Base-by-base conservation (phyloP, 1,140 invertebrate genomes). In the Drosophila lacteicornis region DNA sequence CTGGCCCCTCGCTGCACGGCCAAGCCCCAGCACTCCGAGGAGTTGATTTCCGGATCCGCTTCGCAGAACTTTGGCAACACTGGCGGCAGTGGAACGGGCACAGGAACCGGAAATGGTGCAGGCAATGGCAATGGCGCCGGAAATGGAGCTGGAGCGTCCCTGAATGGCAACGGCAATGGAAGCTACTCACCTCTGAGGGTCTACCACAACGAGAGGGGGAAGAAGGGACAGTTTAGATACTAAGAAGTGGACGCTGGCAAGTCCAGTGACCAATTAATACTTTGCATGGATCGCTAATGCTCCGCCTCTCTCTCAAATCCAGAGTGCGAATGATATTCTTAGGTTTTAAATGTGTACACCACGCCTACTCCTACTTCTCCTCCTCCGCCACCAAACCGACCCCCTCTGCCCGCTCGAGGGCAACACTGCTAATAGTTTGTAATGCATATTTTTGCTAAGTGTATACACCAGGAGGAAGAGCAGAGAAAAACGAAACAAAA, bases 201-300 rank as follows among this genome's bases (percentile, higher is more conserved):
- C 3, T 96, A 96, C 80, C 96, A 96, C 92, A 96, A 96, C 82
- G 95, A 96, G 79, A 94, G 95, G 88, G 96, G 95, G 58, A 94
- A 94, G 90, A 96, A 96, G 92, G 96, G 96, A 69, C 95, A 97
- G 91, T 96, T 96, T 93, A 95, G 96, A 91, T 97, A 96, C 92
- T 97, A 93, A 95, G 81, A 46, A 27, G 7, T 33, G 17, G 58
- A 22, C 40, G 22, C 36, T 75, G 45, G 12, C 17, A 19, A 17
- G 63, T 38, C 36, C 42, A 75, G 46, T 47, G 27, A 62, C 13
- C 27, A 33, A 47, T 58, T 53, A 45, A 51, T 12, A 22, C 30
- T 27, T 70, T 36, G 38, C 43, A 43, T 22, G 67, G 25, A 60
- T 45, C 30, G 47, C 43, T 58, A 57, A 60, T 69, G 70, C 45